These are phyloP conservation scores for Globia sparganii DNA, from an alignment of 2,888 invertebrate genomes.

Conservation along the genomic window DNA sequence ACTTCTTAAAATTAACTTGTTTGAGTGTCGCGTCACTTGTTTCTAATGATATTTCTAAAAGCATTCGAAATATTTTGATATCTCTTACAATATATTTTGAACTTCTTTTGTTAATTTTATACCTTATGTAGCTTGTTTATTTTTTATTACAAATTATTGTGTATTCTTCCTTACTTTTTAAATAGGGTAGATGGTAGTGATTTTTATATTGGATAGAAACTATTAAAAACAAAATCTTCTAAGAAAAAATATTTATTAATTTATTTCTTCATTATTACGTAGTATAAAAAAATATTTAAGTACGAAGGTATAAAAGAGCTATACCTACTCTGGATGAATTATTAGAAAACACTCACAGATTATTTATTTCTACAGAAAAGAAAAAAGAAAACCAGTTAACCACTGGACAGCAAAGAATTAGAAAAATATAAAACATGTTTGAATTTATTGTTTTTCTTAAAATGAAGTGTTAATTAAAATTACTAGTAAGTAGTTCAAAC, in stretches of 20 bases:
- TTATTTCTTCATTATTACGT: background rate
- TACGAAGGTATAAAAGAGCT: no score
- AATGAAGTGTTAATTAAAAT: background rate
- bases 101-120: background rate
- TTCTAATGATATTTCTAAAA: conserved; percentile 11
- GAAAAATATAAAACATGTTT: background rate
- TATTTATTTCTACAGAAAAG: background rate
- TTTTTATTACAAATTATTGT: background rate
- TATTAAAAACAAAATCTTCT: background rate
- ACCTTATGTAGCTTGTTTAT: background rate
- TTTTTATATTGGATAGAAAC: conserved; percentile 3
- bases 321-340: background rate
- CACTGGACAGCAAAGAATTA: background rate
- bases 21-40: conserved; percentile 30
- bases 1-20: conserved; percentile 7
- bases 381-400: background rate
- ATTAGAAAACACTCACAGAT: no score
- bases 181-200: conserved; percentile 3
- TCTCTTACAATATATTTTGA: background rate
- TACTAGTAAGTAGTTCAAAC: background rate
- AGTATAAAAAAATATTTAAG: no score
- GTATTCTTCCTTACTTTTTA: background rate
- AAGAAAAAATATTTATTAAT: background rate
- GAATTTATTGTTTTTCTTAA: background rate
- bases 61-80: background rate